Base-by-base conservation (phyloP, 2,797 vertebrate genomes). In the Lepus oiostolus region DNA sequence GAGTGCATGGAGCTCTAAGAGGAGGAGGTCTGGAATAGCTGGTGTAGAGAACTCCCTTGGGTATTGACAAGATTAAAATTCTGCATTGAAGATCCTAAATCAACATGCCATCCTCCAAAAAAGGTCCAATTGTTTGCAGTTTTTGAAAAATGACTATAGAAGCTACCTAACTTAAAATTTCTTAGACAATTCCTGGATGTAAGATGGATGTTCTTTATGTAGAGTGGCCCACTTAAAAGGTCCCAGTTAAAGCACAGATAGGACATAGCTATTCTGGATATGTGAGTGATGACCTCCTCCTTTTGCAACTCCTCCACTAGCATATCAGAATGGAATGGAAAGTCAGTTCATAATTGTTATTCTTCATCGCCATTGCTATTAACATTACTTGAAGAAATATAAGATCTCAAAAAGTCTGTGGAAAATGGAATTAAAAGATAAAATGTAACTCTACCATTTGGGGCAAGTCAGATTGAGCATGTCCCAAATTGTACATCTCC, bases 81-180 rank as follows among this genome's bases (percentile, higher is more conserved):
- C 65, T 82, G 16, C 14, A 63, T 83, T 82, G 42, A 84, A 58
- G 68, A 91, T 86, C 63, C 65, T 85, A 74, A 95, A 90, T 91
- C 85, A 96, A 93, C 35, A 62, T 70, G 92, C 85, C 85, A 94
- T 93, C 24, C 67, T 88, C 83, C 97, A 95, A 92, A 81, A 93
- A 94, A 93, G 50, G 71, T 86, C n/a, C 65, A 32, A 96, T 89
- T 95, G 75, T 96, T 94, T 77, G 24, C 9, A 42, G 71, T 11
- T 92, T 97, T 92, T 96, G 83, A 96, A 97, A 97, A 97, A 96
- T 95, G 88, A 96, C 76, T 84, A 2, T 60, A 94, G 67, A 70
- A 28, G 22, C 47, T 85, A 62, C 95, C 32, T 93, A 88, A 96
- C 93, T 95, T 95, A 97, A 92, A 92, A 92, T 87, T 87, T 86